A percentile compares a stretch with the other conserved stretches of the same genome.
Evolutionary conservation across 2,797 vertebrate genomes (phyloP).

Genomic region (Glyptemys insculpta): DNA sequence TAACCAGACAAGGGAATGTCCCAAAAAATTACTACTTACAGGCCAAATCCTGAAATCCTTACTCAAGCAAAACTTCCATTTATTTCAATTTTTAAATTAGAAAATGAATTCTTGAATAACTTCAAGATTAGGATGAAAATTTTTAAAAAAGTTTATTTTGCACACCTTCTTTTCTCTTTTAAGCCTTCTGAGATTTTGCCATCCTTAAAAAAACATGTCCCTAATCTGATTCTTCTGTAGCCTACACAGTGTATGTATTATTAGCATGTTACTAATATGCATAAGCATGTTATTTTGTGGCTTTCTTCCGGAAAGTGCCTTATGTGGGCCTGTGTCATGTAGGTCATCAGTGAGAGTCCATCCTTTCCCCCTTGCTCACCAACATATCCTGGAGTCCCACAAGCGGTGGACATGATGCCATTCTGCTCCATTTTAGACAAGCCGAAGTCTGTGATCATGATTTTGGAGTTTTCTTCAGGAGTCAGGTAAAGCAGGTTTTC

Average conservation of each 20-base stretch:
- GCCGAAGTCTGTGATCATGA: conserved; percentile 98
- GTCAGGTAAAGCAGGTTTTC: conserved; percentile 95
- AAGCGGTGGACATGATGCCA: conserved; percentile 94
- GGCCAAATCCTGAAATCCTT: neutral
- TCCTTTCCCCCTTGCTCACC: conserved; percentile 82
- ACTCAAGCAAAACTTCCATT: neutral
- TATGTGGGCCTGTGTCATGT: neutral
- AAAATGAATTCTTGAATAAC: neutral
- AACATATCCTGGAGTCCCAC: conserved; percentile 95
- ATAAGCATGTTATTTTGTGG: rapidly evolving
- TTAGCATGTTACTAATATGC: rapidly evolving
- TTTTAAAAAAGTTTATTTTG: neutral
- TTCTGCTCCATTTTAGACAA: conserved; percentile 93
- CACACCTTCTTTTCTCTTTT: neutral
- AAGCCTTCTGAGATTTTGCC: neutral
- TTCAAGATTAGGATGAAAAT: neutral
- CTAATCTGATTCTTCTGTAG: rapidly evolving
- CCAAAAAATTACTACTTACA: neutral
- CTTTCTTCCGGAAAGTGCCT: neutral
- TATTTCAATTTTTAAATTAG: neutral
- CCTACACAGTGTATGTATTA: neutral
- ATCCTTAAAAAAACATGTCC: rapidly evolving
- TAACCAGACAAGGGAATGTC: neutral
- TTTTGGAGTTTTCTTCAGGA: conserved; percentile 92
- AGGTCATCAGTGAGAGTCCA: neutral